Base-by-base conservation (phyloP, 2,113 vertebrate genomes). In the Istiophorus platypterus region DNA sequence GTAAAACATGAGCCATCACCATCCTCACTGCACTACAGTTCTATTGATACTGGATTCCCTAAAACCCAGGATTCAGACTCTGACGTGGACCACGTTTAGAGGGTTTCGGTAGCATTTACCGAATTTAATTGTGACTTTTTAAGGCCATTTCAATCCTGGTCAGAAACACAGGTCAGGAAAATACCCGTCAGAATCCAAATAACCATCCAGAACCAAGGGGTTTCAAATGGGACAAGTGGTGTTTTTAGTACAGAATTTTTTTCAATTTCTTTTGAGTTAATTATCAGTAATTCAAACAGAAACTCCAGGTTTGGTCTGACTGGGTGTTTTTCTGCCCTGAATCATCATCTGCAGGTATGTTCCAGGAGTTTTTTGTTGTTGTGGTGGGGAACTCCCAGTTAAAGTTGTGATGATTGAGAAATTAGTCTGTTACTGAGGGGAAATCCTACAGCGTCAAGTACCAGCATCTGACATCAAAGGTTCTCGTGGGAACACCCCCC, bases 401-500 rank as follows among this genome's bases (percentile, higher is more conserved):
- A 6, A 58, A 31, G 9, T 6, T n/a, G 5, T 67, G 59, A 39
- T 67, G 59, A 78, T 61, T 76, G 39, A 14, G 1, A 78, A 18
- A 57, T 18, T 1, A 20, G 27, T 71, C 10, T 31, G 31, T 24
- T 2, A 67, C 12, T 14, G 76, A 45, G 63, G 88, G 86, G 80
- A 85, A 88, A 80, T 18, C 87, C 87, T 66, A n/a, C 31, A 1
- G 58, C 52, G 17, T 75, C 45, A 51, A 22, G 49, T 34, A 59
- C 80, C 72, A 1, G 62, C n/a, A 66, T 5, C 11, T 86, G 83
- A 89, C 42, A 0, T 86, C 79, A 79, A 67, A 67, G 12, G 57
- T 71, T 78, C 73, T 78, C 11, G 54, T 69, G 31, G 61, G 49
- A 76, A 71, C 52, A 14, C 17, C 34, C 73, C 51, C 78, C 64